Evolutionary conservation across 2,888 invertebrate genomes (phyloP).

Genomic region (Sinotaia quadrata): DNA sequence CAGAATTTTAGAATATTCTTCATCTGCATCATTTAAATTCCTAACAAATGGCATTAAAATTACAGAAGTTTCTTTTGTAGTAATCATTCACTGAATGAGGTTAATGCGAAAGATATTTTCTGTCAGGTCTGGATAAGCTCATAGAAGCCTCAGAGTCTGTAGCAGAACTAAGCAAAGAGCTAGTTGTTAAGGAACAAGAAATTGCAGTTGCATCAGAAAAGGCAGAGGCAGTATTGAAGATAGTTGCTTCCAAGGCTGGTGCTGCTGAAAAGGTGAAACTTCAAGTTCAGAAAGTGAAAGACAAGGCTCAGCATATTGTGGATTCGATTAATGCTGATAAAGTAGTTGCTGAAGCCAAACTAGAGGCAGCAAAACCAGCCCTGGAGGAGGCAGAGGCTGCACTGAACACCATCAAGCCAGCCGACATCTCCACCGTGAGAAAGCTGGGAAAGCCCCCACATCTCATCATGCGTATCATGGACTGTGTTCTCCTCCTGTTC

Average conservation of each 20-base stretch:
- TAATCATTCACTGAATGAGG: too few relatives aligned
- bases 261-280: slow-evolving; percentile 70
- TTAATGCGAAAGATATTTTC: too few relatives aligned
- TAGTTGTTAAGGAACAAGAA: slow-evolving; percentile 87
- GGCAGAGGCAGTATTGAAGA: slow-evolving; percentile 79
- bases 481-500: slow-evolving; percentile 69
- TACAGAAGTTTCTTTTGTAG: too few relatives aligned
- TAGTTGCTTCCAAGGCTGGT: slow-evolving; percentile 66
- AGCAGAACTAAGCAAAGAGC: slow-evolving; percentile 83
- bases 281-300: slow-evolving; percentile 69
- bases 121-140: slow-evolving; percentile 68
- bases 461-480: slow-evolving; percentile 72
- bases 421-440: slow-evolving; percentile 70
- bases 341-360: slow-evolving; percentile 62
- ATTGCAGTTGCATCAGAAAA: slow-evolving; percentile 84
- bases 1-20: neutral
- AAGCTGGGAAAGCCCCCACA: slow-evolving; percentile 72
- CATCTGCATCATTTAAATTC: neutral
- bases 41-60: too few relatives aligned
- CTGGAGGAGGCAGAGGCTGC: slow-evolving; percentile 70
- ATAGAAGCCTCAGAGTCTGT: slow-evolving; percentile 76
- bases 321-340: slow-evolving; percentile 68
- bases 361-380: slow-evolving; percentile 69
- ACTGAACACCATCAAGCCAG: slow-evolving; percentile 70
- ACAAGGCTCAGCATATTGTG: slow-evolving; percentile 69